Conservation (phyloP, 1,140 invertebrate genomes). For the Atta colombica region DNA sequence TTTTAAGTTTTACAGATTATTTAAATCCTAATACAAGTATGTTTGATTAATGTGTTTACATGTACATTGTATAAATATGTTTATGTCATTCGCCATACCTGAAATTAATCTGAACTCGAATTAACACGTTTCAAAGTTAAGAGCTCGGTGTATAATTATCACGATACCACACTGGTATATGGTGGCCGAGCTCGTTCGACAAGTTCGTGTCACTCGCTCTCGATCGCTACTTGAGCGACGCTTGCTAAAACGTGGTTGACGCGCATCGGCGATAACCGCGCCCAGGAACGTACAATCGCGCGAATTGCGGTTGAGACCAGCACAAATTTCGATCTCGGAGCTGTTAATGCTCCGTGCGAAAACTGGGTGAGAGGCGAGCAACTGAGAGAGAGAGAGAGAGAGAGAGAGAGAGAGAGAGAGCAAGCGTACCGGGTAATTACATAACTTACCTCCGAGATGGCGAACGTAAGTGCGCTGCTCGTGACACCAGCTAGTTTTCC, state of each 20-base stretch:
- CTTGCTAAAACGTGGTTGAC: constrained; percentile 35
- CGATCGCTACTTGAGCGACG: constrained; percentile 49
- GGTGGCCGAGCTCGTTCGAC: constrained; percentile 36
- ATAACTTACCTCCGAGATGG: constrained; percentile 51
- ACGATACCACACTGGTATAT: background rate
- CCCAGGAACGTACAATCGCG: constrained; percentile 33
- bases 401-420: background rate
- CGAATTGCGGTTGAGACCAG: constrained; percentile 58
- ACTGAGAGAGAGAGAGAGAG: background rate
- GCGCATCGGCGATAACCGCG: constrained; percentile 38
- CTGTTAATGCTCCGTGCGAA: constrained; percentile 65
- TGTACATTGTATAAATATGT: background rate
- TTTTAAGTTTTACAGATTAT: background rate
- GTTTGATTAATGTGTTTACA: background rate
- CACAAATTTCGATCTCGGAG: constrained; percentile 66
- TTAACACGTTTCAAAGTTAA: constrained; percentile 57
- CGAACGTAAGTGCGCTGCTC: constrained; percentile 45
- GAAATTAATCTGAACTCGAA: constrained; percentile 28
- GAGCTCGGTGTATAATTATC: constrained; percentile 31
- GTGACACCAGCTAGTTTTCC: constrained; percentile 56
- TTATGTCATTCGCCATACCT: background rate
- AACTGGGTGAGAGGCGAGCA: constrained; percentile 32
- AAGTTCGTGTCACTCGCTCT: constrained; percentile 37
- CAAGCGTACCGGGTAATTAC: constrained; percentile 34
- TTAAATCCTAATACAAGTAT: background rate